Base-by-base conservation (phyloP, 2,888 invertebrate species). In the Epirrhoe alternata region DNA sequence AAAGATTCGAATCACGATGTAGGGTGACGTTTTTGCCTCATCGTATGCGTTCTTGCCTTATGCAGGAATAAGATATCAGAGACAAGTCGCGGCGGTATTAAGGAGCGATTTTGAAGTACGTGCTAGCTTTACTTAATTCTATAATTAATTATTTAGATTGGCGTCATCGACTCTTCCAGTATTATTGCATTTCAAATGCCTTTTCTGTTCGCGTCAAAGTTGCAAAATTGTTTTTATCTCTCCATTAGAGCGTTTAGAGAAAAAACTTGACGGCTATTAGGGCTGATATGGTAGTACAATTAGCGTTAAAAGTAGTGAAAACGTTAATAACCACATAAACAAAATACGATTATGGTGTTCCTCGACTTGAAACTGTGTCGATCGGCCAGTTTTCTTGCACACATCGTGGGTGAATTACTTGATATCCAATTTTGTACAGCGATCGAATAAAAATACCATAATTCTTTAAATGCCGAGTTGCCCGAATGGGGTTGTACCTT, bases 111-210 rank as follows among this genome's bases (percentile, higher is more conserved):
- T 12, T 42, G 10, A 35, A 42, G 38, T 56, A 16, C 50, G 35
- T 45, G 62, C 51, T 38, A 1, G 45, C 42, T 56, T 62, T 56
- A 62, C 56, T 61, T 17, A 56, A 51, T 64, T 45, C 55, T 45
- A 33, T 45, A 64, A 60, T 64, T 64, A 64, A 61, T 51, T 61
- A 65, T 65, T 61, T 61, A 51, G 49, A 52, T 61, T 52, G 60
- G 60, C 55, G 30, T 50, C 35, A 54, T 61, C 54, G 49, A 49
- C 49, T 62, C 33, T 61, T 47, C 47, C 47, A 51, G 16, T n/a
- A 51, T 51, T 51, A 54, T 47, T 45, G 60, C 61, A 53, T 54
- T 53, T 61, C 33, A 33, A 54, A 61, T 31, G 6, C 45, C 53
- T 54, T 14, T 51, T 38, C 24, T 14, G 24, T 30, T 17, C 38